These are phyloP conservation scores for Pristionchus pacificus DNA, from an alignment of 1,140 invertebrate genomes.

Conservation along the genomic window DNA sequence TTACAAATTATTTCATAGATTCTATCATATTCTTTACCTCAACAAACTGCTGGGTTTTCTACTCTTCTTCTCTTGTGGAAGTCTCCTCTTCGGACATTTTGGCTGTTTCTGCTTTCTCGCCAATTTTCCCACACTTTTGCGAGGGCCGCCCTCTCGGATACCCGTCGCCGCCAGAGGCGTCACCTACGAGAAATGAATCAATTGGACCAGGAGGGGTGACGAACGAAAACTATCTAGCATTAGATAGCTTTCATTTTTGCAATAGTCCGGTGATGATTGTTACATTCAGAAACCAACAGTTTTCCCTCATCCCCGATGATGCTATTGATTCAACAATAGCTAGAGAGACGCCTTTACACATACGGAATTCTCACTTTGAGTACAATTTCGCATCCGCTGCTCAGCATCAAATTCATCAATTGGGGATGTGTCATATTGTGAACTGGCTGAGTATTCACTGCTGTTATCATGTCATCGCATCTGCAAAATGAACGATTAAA, in stretches of 20 bases:
- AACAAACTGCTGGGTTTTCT: constrained; percentile 48
- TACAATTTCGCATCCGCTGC: constrained; percentile 38
- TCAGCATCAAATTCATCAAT: constrained; percentile 55
- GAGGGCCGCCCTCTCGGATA: constrained; percentile 48
- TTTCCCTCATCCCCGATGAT: background rate
- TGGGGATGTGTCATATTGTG: constrained; percentile 57
- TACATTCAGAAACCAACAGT: background rate
- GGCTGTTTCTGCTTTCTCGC: constrained; percentile 33
- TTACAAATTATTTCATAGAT: no score
- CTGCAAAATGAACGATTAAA: no score
- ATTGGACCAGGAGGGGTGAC: no score
- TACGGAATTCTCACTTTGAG: constrained; percentile 12
- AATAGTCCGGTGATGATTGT: background rate
- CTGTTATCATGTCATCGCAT: constrained; percentile 50
- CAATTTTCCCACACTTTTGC: constrained; percentile 43
- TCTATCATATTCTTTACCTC: no score
- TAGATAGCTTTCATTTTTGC: background rate
- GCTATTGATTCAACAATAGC: background rate
- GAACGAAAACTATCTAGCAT: no score
- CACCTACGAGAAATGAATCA: constrained; percentile 26
- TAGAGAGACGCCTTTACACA: background rate
- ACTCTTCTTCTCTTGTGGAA: constrained; percentile 43
- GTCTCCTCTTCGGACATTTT: constrained; percentile 28
- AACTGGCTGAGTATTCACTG: constrained; percentile 54
- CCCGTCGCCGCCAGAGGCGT: constrained; percentile 43